Percentiles rank a stretch among this genome's conserved stretches.
These are phyloP conservation scores for Pimephales promelas DNA, from an alignment of 2,113 vertebrate genomes.

Conservation along the genomic window DNA sequence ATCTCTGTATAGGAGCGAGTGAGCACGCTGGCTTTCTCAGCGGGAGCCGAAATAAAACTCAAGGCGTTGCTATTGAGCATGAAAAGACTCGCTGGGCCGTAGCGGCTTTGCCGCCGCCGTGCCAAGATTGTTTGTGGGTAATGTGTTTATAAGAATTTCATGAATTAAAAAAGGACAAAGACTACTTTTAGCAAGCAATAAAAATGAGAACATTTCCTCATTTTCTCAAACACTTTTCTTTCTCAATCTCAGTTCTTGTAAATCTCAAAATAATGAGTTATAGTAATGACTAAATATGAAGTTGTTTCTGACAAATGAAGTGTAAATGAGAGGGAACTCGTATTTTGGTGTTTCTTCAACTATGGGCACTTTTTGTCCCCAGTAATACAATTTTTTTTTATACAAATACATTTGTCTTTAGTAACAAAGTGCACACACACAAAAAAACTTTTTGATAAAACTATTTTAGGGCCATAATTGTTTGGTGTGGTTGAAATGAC, in stretches of 20 bases:
- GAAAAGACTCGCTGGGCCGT: conserved; percentile 23
- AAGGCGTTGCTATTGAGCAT: conserved; percentile 22
- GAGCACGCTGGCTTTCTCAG: conserved; percentile 17
- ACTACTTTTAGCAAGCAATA: neutral
- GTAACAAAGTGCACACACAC: too few relatives aligned
- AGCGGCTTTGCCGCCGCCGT: neutral
- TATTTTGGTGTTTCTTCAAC: neutral
- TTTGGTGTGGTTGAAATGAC: too few relatives aligned
- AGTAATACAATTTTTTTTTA: too few relatives aligned
- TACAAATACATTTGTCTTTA: too few relatives aligned
- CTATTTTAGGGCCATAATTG: too few relatives aligned
- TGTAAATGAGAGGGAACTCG: neutral
- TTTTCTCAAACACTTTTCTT: neutral
- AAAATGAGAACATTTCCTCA: conserved; percentile 16
- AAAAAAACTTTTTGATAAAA: too few relatives aligned
- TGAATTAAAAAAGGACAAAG: conserved; percentile 29
- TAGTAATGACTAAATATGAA: neutral
- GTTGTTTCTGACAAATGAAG: conserved; percentile 1
- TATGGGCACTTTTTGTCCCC: neutral
- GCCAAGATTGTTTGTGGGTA: conserved; percentile 30
- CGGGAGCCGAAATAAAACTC: conserved; percentile 33
- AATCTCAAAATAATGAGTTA: neutral
- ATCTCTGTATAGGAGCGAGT: neutral
- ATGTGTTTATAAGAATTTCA: conserved; percentile 34
- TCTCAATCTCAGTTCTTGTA: neutral